Evolutionary conservation across 2,888 invertebrate genomes (phyloP).

Genomic region (Teinopalpus imperialis): DNA sequence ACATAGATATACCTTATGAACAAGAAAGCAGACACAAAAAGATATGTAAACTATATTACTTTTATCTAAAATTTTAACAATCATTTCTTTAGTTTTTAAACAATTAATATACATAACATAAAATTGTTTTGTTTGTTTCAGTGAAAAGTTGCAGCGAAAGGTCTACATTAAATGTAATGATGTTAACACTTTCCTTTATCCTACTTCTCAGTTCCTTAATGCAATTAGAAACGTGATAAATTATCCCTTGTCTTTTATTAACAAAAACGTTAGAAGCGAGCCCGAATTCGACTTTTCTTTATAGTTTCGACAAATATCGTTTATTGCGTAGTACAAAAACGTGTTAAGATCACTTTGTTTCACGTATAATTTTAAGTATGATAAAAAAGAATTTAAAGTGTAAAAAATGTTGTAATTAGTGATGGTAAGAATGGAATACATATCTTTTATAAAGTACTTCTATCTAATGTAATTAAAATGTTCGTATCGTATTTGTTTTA

Average conservation of each 20-base stretch:
- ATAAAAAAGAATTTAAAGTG: conserved; percentile 10
- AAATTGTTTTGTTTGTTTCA: conserved; percentile 61
- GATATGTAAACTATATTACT: no score
- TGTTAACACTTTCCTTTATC: conserved; percentile 67
- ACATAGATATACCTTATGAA: no score
- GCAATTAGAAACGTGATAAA: conserved; percentile 75
- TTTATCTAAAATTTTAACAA: no score
- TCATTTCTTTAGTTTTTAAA: not conserved
- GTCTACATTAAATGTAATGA: conserved; percentile 58
- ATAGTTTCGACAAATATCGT: conserved; percentile 20
- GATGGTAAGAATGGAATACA: conserved; percentile 12
- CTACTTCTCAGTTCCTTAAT: conserved; percentile 56
- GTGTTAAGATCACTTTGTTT: conserved; percentile 5
- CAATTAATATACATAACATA: conserved; percentile 27
- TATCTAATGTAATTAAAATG: conserved; percentile 13
- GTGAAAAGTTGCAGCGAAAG: conserved; percentile 65
- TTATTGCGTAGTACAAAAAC: conserved; percentile 8
- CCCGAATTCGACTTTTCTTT: conserved; percentile 11
- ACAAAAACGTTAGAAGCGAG: conserved; percentile 37
- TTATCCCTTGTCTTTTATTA: conserved; percentile 62
- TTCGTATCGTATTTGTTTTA: conserved; percentile 1
- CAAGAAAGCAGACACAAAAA: no score
- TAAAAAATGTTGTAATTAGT: conserved; percentile 21
- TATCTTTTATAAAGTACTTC: conserved; percentile 21
- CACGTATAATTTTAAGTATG: conserved; percentile 3